Evolutionary conservation across 1,140 invertebrate species (phyloP), one percentile per base, ranked within the genome.

Genomic region (Apis dorsata): DNA sequence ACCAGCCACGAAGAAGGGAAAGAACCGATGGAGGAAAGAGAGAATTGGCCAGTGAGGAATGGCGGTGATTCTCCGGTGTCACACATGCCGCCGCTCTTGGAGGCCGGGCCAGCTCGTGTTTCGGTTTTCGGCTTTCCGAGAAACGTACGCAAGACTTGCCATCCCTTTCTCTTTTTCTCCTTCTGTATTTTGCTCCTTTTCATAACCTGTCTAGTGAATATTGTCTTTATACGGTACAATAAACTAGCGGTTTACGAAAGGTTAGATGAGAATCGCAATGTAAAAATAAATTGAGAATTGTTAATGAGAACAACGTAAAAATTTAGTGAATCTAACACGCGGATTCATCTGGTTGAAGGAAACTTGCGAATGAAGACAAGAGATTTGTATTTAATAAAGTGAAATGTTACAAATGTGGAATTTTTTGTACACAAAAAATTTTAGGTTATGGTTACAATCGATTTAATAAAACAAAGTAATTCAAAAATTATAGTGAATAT

Each of bases 1-100:
- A 60, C 68, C 57, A 63, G 63, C 44, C 28, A 34, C 74, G 65
- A 59, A 34, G 51, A 28, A 55, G 28, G 24, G 11, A n/a, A 53
- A 34, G 63, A 62, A 59, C 51, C 24, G 0, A 44, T 44, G 13
- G 12, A 75, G 44, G 83, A 79, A 77, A 75, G 55, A 74, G 74
- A 84, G 88, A 83, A 80, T 51, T 57, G 85, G 81, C 86, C 88
- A 85, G 72, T 60, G 83, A 76, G 85, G 72, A 86, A 85, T 81
- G 84, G 82, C 87, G 88, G 84, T 69, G 81, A 90, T 90, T 82
- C 87, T 90, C 89, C 89, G 86, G 88, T 90, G 87, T 90, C 89
- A 90, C 89, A 90, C 85, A 79, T 66, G 68, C 87, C 89, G 89
- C 82, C 81, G 75, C 73, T 65, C 69, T 63, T 55, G 75, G 68